These are phyloP conservation scores for Labia minor DNA, from an alignment of 2,888 invertebrate genomes.

Conservation along the genomic window DNA sequence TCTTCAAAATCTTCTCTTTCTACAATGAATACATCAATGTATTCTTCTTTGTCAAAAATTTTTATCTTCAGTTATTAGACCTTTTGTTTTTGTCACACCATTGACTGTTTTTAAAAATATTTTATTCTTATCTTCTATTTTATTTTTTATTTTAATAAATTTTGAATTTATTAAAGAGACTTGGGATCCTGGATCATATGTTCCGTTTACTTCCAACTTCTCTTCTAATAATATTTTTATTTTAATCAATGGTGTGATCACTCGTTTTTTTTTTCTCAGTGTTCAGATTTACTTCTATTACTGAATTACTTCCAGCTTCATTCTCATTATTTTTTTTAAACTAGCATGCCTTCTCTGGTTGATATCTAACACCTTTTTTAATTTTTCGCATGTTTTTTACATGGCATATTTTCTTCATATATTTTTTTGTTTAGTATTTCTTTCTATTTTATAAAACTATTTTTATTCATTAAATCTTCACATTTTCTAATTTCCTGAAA, in stretches of 20 bases:
- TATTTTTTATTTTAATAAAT: conserved; percentile 27
- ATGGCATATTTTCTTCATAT: too few relatives aligned
- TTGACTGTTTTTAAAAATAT: conserved; percentile 27
- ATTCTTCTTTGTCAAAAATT: conserved; percentile 28
- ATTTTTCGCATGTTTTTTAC: too few relatives aligned
- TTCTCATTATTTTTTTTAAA: conserved; percentile 25
- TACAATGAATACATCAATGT: conserved; percentile 25
- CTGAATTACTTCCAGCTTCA: conserved; percentile 27
- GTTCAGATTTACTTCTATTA: conserved; percentile 27
- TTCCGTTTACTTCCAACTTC: conserved; percentile 23
- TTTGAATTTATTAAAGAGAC: conserved; percentile 28
- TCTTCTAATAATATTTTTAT: conserved; percentile 24
- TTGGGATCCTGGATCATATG: conserved; percentile 27
- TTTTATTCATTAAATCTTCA: background rate
- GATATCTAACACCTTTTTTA: conserved; percentile 27
- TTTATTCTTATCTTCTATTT: conserved; percentile 24
- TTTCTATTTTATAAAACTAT: conserved; percentile 16
- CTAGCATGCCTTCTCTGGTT: conserved; percentile 26
- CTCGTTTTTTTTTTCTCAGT: conserved; percentile 27
- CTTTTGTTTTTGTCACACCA: conserved; percentile 28
- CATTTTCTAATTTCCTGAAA: conserved; percentile 4
- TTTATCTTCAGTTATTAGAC: conserved; percentile 27
- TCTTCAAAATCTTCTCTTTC: too few relatives aligned
- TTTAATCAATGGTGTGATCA: conserved; percentile 28
- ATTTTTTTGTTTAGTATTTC: too few relatives aligned